Conservation (phyloP, 1,140 invertebrate species). For the Drosophila ananassae region DNA sequence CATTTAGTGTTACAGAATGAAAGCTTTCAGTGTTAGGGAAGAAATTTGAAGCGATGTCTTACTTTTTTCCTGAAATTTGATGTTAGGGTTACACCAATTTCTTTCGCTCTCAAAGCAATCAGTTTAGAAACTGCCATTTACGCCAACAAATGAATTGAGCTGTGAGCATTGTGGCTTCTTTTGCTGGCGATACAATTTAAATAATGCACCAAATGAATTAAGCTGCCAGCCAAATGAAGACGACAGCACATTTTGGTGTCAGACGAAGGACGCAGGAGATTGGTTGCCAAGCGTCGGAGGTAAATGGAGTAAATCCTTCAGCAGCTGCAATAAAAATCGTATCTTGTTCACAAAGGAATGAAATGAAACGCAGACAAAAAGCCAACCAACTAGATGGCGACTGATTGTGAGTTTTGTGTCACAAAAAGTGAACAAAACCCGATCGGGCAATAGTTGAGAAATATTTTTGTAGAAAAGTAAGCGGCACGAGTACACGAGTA, state of each 20-base stretch:
- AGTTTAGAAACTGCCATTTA: conserved; percentile 20
- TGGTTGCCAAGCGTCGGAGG: conserved; percentile 24
- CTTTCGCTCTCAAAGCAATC: conserved; percentile 42
- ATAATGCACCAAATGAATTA: conserved; percentile 75
- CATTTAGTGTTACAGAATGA: too few relatives aligned
- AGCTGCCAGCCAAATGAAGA: conserved; percentile 49
- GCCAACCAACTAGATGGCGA: conserved; percentile 46
- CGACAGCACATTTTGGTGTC: conserved; percentile 23
- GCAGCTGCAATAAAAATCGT: conserved; percentile 59
- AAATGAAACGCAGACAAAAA: conserved; percentile 62
- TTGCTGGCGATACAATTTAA: conserved; percentile 65
- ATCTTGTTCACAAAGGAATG: conserved; percentile 66
- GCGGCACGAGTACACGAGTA: conserved; percentile 34
- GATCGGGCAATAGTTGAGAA: conserved; percentile 48
- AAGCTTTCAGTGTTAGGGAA: too few relatives aligned
- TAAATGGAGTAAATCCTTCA: conserved; percentile 65
- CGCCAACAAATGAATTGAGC: conserved; percentile 33
- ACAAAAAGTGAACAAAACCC: conserved; percentile 28
- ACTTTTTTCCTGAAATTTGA: not conserved
- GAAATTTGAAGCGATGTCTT: too few relatives aligned
- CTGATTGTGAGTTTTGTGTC: conserved; percentile 43
- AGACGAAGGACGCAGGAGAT: conserved; percentile 27
- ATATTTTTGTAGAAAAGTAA: conserved; percentile 52
- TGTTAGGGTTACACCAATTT: not conserved
- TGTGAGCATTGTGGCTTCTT: conserved; percentile 32